These are phyloP conservation scores for Bombylius discolor DNA, from an alignment of 2,888 invertebrate genomes.

Conservation along the genomic window DNA sequence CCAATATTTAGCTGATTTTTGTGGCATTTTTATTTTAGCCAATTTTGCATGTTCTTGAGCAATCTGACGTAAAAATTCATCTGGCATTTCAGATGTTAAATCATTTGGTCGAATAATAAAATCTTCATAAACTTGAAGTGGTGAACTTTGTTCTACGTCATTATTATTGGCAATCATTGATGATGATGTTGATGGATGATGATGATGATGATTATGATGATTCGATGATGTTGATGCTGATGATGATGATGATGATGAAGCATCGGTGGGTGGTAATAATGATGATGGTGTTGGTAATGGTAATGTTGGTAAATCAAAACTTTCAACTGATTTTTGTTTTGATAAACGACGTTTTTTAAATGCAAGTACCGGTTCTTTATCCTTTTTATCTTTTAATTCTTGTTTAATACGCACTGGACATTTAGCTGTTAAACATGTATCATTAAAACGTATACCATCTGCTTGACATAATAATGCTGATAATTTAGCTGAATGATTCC, in stretches of 20 bases:
- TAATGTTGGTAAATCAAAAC: slow-evolving; percentile 22
- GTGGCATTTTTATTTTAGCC: slow-evolving; percentile 45
- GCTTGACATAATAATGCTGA: slow-evolving; percentile 63
- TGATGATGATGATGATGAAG: slow-evolving; percentile 9
- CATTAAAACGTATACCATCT: slow-evolving; percentile 31
- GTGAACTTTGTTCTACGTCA: slow-evolving; percentile 20
- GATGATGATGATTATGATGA: slow-evolving; percentile 5
- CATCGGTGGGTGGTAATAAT: slow-evolving; percentile 6
- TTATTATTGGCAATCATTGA: neutral
- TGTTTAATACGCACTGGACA: slow-evolving; percentile 27
- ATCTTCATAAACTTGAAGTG: slow-evolving; percentile 28
- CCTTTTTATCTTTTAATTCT: slow-evolving; percentile 30
- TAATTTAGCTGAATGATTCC: slow-evolving; percentile 54
- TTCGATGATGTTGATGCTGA: slow-evolving; percentile 7
- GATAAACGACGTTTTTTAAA: slow-evolving; percentile 34
- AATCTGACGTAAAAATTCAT: slow-evolving; percentile 29
- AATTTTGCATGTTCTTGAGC: slow-evolving; percentile 34
- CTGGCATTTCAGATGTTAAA: slow-evolving; percentile 20
- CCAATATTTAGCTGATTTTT: slow-evolving; percentile 72
- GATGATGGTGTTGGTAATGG: slow-evolving; percentile 2
- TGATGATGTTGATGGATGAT: slow-evolving; percentile 12
- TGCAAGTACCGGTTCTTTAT: slow-evolving; percentile 22
- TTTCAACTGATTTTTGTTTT: slow-evolving; percentile 34
- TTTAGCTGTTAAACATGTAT: slow-evolving; percentile 25
- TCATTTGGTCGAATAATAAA: slow-evolving; percentile 26